Conservation (phyloP, 2,888 invertebrate species). For the Meteorus cinctellus region DNA sequence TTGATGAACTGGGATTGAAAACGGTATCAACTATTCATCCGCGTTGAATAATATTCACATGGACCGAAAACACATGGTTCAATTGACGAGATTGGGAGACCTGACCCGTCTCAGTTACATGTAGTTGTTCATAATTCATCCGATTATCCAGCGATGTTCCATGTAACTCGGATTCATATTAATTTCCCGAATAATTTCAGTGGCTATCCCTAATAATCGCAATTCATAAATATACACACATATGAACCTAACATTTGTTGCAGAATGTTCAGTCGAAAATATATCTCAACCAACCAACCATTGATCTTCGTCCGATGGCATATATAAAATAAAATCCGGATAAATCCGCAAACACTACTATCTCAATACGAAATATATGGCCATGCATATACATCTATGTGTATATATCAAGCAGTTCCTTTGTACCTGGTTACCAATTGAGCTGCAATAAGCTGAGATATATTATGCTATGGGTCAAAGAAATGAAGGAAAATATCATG, state of each 20-base stretch:
- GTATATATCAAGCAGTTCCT: background rate
- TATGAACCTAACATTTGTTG: background rate
- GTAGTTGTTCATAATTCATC: background rate
- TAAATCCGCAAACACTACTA: conserved; percentile 26
- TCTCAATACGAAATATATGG: background rate
- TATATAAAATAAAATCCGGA: conserved; percentile 17
- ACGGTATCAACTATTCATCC: too few species aligned
- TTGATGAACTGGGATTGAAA: too few species aligned
- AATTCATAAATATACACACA: background rate
- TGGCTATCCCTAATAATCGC: background rate
- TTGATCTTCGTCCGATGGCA: conserved; percentile 7
- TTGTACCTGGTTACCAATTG: conserved; percentile 6
- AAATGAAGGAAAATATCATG: background rate
- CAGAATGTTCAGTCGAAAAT: background rate
- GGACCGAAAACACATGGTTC: too few species aligned
- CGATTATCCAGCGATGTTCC: too few species aligned
- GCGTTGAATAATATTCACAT: too few species aligned
- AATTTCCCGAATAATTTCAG: too few species aligned
- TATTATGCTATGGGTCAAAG: background rate
- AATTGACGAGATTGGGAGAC: background rate
- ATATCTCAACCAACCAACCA: conserved; percentile 14
- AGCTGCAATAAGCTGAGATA: background rate
- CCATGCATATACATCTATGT: background rate
- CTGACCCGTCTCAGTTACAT: background rate
- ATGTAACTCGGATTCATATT: too few species aligned